Conservation (phyloP, 2,888 invertebrate species). For the Ectemnius lituratus region DNA sequence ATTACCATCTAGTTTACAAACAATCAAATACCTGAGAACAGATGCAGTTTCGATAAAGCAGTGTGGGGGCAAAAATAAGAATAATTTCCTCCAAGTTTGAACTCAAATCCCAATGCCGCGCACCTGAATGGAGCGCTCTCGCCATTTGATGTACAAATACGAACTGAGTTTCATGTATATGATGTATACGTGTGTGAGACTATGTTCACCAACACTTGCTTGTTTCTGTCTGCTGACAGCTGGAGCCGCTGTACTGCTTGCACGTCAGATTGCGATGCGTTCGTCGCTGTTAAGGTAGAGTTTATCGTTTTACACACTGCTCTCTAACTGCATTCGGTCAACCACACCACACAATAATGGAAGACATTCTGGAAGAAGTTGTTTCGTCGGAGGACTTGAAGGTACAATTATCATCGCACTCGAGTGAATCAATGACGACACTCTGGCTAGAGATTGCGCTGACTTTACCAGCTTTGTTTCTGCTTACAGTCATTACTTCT, state of each 20-base stretch:
- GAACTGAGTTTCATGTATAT: too few relatives aligned
- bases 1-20: too few relatives aligned
- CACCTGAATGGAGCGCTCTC: too few relatives aligned
- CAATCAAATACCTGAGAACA: too few relatives aligned
- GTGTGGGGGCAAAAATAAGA: too few relatives aligned
- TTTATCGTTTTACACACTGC: conserved; percentile 23
- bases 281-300: conserved; percentile 35
- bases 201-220: conserved; percentile 13
- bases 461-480: conserved; percentile 28
- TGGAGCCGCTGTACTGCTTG: conserved; percentile 23
- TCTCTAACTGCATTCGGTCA: conserved; percentile 15
- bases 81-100: too few relatives aligned
- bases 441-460: background rate
- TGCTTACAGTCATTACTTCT: conserved; percentile 18
- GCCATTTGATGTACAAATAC: too few relatives aligned
- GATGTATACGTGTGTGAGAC: too few relatives aligned
- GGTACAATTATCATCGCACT: conserved; percentile 78
- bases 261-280: conserved; percentile 36
- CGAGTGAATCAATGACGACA: background rate
- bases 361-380: conserved; percentile 89
- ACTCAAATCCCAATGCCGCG: too few relatives aligned
- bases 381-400: conserved; percentile 91
- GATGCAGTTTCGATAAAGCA: too few relatives aligned
- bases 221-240: conserved; percentile 36
- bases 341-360: conserved; percentile 79